Base-by-base conservation (phyloP, 1,140 invertebrate genomes). In the Venustaconcha ellipsiformis region DNA sequence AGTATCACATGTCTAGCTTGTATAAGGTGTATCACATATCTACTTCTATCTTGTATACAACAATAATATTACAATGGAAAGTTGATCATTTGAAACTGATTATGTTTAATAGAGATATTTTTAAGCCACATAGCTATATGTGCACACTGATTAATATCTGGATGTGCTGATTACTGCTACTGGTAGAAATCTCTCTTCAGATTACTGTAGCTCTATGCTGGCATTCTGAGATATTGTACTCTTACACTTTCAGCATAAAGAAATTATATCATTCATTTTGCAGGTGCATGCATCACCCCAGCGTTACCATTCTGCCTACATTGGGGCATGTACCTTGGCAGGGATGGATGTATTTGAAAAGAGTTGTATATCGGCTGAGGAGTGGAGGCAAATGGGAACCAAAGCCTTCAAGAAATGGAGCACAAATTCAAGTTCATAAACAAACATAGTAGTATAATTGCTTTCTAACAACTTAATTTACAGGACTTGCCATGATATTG, bases 251-350 rank as follows among this genome's bases (percentile, higher is more conserved):
- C 37, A 48, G 6, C 37, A 48, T 48, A 48, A 6, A 48, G 4
- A 48, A 48, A 48, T 48, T 48, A 11, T 48, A 57, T 23, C 56
- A 63, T 74, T 48, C 72, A 72, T 68, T 73, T 70, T 75, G 14
- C 76, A 93, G 92, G 92, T 93, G 20, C 92, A 93, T 84, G 91
- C 90, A 5, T 92, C 92, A 18, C 91, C 92, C 3, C 92, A 93
- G 80, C 82, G 92, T 20, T 92, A 93, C 74, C 92, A 94, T 85
- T 91, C 92, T 55, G 91, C 92, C 3, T 94, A 91, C 82, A 88
- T 94, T 57, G 93, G 93, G 30, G 92, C 92, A 0, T 92, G 92
- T 72, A 87, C 91, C 15, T 86, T 93, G 66, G 92, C 92, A 11
- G 85, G 84, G 26, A 89, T 91, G 74, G 87, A 90, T 14, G 90